These are phyloP conservation scores for Timema cristinae DNA, from an alignment of 2,888 invertebrate genomes.

Conservation along the genomic window DNA sequence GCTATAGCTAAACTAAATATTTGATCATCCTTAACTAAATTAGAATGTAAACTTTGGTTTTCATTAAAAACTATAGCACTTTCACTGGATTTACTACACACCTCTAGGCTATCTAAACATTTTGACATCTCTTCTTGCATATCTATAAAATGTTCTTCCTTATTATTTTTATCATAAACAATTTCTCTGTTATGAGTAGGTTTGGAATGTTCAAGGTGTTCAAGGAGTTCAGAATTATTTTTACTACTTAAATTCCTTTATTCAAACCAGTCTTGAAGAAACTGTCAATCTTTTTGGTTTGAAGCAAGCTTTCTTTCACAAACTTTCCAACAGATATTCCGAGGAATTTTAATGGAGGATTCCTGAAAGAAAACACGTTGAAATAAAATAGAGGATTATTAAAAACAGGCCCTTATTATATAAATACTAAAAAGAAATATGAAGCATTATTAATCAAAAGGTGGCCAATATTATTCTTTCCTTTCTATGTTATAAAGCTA, in stretches of 20 bases:
- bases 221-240: background rate
- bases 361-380: conserved; percentile 39
- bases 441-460: no score
- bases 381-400: background rate
- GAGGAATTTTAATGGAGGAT: conserved; percentile 62
- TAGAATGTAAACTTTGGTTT: no score
- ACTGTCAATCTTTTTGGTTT: conserved; percentile 46
- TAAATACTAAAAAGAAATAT: no score
- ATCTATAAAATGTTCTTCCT: conserved; percentile 2
- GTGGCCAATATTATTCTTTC: no score
- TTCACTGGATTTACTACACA: no score
- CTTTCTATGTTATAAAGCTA: background rate
- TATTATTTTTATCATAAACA: background rate
- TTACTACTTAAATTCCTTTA: conserved; percentile 13
- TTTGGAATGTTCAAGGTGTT: no score
- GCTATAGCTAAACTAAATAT: no score
- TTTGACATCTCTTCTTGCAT: conserved; percentile 36
- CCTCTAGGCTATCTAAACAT: conserved; percentile 6
- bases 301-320: conserved; percentile 43
- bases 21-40: no score
- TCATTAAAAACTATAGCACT: no score
- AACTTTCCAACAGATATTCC: conserved; percentile 80
- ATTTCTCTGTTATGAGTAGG: background rate
- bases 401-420: no score
- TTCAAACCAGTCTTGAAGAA: conserved; percentile 51